Evolutionary conservation across 2,888 invertebrate species (phyloP).

Genomic region (Gastrophysa polygoni): DNA sequence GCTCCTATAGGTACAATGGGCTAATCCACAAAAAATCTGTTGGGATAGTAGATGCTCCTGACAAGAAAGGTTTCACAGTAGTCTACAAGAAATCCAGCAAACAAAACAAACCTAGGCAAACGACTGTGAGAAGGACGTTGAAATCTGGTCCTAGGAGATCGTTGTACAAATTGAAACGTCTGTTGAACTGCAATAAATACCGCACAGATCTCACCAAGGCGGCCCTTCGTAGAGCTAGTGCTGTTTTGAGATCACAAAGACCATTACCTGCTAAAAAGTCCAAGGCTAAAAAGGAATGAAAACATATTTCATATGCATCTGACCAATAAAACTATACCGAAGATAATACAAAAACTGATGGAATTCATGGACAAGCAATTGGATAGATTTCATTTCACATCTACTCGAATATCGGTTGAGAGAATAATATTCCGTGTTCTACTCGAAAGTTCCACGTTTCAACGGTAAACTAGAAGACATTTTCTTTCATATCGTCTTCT

Average conservation of each 20-base stretch:
- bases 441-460: too few species aligned
- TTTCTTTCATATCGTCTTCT: too few species aligned
- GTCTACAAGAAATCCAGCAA: constrained; percentile 80
- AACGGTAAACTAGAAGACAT: too few species aligned
- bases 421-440: too few species aligned
- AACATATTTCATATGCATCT: constrained; percentile 3
- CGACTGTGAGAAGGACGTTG: constrained; percentile 76
- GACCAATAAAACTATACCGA: constrained; percentile 6
- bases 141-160: constrained; percentile 89
- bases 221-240: constrained; percentile 91
- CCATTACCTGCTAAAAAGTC: constrained; percentile 81
- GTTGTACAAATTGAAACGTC: constrained; percentile 80
- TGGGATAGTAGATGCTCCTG: constrained; percentile 82
- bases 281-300: constrained; percentile 83
- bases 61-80: constrained; percentile 94
- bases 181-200: constrained; percentile 82
- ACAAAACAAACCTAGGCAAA: constrained; percentile 78
- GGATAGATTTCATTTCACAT: too few species aligned
- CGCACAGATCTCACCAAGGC: constrained; percentile 87
- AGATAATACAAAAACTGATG: constrained; percentile 11
- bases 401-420: too few species aligned
- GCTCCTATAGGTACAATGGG: constrained; percentile 94
- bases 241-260: constrained; percentile 90
- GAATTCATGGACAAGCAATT: too few species aligned
- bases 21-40: constrained; percentile 90